phyloP scores from a whole-genome alignment of 1,140 invertebrate genomes.

The Argopecten irradians region DNA sequence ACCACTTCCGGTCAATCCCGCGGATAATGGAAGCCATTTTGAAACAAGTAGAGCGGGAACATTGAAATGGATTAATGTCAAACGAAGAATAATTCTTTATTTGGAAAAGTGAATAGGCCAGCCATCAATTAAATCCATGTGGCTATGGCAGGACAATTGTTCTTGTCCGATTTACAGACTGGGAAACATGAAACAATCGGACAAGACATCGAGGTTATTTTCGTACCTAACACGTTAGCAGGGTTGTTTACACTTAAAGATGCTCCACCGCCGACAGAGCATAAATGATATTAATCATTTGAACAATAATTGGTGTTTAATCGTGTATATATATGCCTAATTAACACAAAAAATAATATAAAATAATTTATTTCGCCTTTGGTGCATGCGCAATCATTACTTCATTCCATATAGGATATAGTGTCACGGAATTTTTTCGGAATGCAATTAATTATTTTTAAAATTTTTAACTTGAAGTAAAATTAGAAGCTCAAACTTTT shows the following conservation, averaged over 20 bases:
- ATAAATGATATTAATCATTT: no score
- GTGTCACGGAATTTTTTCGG: no score
- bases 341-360: no score
- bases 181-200: not conserved
- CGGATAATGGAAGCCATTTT: not conserved
- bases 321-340: no score
- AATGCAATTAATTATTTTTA: no score
- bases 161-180: not conserved
- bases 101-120: not conserved
- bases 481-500: no score
- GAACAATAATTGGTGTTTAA: no score
- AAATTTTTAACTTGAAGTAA: no score
- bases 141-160: not conserved
- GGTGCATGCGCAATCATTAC: no score
- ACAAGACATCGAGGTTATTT: constrained; percentile 11
- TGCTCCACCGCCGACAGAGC: no score
- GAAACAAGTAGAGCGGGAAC: not conserved
- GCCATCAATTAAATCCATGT: not conserved
- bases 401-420: no score
- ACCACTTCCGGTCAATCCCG: not conserved
- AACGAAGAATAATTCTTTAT: not conserved
- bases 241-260: not conserved
- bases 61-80: constrained; percentile 7
- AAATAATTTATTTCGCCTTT: no score
- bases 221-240: not conserved